phyloP scores from a whole-genome alignment of 2,113 vertebrate genomes.

The Stomatorhinus ivindoensis region DNA sequence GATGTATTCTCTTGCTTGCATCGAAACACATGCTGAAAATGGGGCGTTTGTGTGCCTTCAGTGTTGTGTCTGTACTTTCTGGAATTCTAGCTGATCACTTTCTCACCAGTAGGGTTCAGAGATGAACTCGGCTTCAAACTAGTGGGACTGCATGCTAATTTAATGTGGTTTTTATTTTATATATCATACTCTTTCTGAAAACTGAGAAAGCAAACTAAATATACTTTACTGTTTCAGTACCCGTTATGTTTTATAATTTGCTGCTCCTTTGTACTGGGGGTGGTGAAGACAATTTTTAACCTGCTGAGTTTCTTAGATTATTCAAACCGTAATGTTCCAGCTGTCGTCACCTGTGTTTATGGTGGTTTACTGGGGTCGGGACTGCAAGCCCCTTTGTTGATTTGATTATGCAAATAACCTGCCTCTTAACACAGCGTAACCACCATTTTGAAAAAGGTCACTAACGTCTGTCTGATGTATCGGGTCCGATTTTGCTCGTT shows the following conservation, averaged over 20 bases:
- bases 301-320: background rate
- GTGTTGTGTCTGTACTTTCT: background rate
- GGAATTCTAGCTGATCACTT: background rate
- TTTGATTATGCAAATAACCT: background rate
- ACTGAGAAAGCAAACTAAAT: background rate
- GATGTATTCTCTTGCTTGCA: background rate
- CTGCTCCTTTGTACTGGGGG: background rate
- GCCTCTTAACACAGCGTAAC: background rate
- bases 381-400: background rate
- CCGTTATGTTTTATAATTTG: background rate
- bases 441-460: background rate
- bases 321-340: background rate
- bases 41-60: background rate
- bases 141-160: background rate
- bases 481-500: background rate
- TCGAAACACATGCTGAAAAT: background rate
- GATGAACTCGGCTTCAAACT: background rate
- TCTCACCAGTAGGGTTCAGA: background rate
- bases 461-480: background rate
- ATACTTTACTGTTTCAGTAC: background rate
- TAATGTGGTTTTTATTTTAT: background rate
- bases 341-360: background rate
- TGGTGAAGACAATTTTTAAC: background rate
- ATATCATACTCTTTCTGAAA: background rate
- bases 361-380: background rate